Evolutionary conservation across 2,113 vertebrate species (phyloP), one percentile per base, ranked within the genome.

Genomic region (Hucho hucho): DNA sequence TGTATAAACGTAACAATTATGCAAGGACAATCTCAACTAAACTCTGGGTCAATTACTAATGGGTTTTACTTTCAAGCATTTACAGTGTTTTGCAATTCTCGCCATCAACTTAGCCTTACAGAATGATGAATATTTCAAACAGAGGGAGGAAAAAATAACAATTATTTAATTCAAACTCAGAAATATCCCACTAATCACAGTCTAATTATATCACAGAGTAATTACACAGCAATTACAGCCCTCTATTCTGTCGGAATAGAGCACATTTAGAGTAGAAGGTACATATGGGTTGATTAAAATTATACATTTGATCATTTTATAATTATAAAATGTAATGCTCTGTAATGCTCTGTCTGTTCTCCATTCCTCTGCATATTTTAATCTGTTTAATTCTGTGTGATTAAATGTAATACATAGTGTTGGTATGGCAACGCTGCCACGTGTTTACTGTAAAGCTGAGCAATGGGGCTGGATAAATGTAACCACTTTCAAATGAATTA

Each of bases 241-340:
- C 77, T 70, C 81, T 88, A 78, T 88, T 87, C 82, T 83, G 79
- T 83, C 74, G 78, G 80, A 88, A 86, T 78, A n/a, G 77, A 84
- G 81, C 79, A 86, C 59, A 46, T 86, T 87, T 87, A 84, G 84
- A 89, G 87, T 72, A 79, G 74, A 79, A 73, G 87, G 86, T 84
- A 87, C 82, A 75, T 87, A 86, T 79, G 76, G 83, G 78, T 84
- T 88, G 87, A 92, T 87, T 90, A 89, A 84, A 90, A 92, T 91
- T 85, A 87, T 83, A 86, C 77, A 86, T 87, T 75, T 72, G 82
- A 73, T 81, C 70, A 79, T 85, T 70, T 88, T 75, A n/a, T n/a
- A n/a, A n/a, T 83, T 87, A 80, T 70, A 79, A 84, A 88, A 71
- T 80, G 72, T 82, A 84, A 82, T 37, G 78, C 73, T 87, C 82